These are phyloP conservation scores for Crossocerus cetratus DNA, from an alignment of 2,888 invertebrate genomes.

Conservation along the genomic window DNA sequence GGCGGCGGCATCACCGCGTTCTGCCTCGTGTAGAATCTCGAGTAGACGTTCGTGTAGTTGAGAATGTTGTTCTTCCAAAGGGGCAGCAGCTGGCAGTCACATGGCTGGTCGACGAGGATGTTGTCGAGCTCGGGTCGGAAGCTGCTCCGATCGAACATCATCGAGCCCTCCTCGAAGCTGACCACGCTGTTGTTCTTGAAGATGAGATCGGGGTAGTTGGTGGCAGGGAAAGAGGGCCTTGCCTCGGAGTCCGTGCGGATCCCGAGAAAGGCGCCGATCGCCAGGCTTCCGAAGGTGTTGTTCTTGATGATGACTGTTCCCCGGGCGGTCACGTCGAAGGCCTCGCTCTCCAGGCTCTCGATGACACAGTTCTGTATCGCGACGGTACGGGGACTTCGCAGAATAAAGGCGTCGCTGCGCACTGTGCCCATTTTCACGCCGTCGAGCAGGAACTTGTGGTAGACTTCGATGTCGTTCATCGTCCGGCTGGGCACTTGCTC, in stretches of 20 bases:
- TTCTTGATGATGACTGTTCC: conserved; percentile 84
- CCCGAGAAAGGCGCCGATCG: conserved; percentile 82
- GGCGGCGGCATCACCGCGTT: conserved; percentile 46
- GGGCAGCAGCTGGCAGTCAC: conserved; percentile 79
- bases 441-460: conserved; percentile 82
- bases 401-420: conserved; percentile 84
- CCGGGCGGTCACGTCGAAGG: conserved; percentile 81
- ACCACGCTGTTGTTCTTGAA: conserved; percentile 83
- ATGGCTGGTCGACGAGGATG: conserved; percentile 80
- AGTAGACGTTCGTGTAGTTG: conserved; percentile 71
- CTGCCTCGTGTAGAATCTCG: conserved; percentile 62
- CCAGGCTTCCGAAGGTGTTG: conserved; percentile 81
- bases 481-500: conserved; percentile 83
- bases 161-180: conserved; percentile 79
- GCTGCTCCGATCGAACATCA: conserved; percentile 80
- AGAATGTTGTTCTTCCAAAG: conserved; percentile 71
- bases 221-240: conserved; percentile 74
- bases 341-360: conserved; percentile 82
- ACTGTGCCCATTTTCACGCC: conserved; percentile 82
- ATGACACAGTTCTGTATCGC: conserved; percentile 81
- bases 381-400: conserved; percentile 81
- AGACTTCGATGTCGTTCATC: conserved; percentile 86
- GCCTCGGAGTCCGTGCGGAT: conserved; percentile 77
- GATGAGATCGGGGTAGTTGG: conserved; percentile 78
- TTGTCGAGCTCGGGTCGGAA: conserved; percentile 80